Evolutionary conservation across 2,888 invertebrate genomes (phyloP), one percentile per base, ranked within the genome.

Genomic region (Acholoe squamosa): DNA sequence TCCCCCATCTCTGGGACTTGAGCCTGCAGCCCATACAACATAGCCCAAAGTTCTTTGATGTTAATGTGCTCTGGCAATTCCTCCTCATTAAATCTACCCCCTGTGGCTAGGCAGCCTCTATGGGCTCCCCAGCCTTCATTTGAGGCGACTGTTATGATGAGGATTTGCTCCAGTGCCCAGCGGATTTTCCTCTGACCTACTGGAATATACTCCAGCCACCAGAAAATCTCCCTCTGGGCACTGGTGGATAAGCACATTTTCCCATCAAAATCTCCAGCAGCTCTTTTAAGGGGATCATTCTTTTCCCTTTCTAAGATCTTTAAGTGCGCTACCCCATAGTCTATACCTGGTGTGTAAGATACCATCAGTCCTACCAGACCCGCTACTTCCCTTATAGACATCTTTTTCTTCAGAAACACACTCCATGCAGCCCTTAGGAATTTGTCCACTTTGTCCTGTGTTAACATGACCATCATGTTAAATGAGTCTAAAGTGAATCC

Each of bases 41-140:
- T 86, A 14, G 86, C 86, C 25, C 19, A 16, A 22, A 86, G 43
- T 51, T 86, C 86, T 52, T 51, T 25, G 10, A 86, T 52, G 52
- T 86, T 86, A 19, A 86, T 86, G 28, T 86, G 51, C 19, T 51
- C 51, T n/a, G n/a, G n/a, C n/a, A n/a, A n/a, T n/a, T 19, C 16
- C 14, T 7, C 7, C 25, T 12, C 12, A 5, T 14, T 51, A 16
- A 19, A 86, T 51, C 86, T 34, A 19, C 52, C 86, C 25, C 86
- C 86, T 52, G 22, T 52, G 19, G 28, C 5, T 16, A 43, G 12
- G 7, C 28, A 10, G 5, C n/a, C 86, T n/a, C 14, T 19, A 25
- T 52, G 10, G 14, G 33, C 86, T 31, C 86, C 86, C 86, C 86
- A 86, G 25, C 86, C 86, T 5, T 43, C 52, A 14, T n/a, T 7